Conservation (phyloP, 2,888 invertebrate genomes). For the Sinhomidia bicolor region DNA sequence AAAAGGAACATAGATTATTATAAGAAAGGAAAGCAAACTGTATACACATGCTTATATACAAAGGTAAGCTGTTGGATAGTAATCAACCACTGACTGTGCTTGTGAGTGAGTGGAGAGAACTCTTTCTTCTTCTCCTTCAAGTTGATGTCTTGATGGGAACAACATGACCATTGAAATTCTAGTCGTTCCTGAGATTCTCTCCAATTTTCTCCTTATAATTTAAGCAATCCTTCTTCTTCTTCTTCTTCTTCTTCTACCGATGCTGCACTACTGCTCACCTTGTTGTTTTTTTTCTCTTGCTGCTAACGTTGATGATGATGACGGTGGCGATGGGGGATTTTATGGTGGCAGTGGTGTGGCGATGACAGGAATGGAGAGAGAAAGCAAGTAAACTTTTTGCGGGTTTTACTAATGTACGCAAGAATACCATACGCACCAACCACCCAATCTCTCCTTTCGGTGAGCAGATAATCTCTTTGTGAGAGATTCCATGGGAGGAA, state of each 20-base stretch:
- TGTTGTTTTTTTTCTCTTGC: not conserved
- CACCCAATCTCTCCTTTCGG: conserved; percentile 54
- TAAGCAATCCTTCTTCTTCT: conserved; percentile 41
- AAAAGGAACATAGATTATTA: too few species aligned
- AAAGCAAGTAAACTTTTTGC: conserved; percentile 48
- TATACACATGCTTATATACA: too few species aligned
- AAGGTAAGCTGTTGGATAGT: conserved; percentile 25
- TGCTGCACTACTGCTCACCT: not conserved
- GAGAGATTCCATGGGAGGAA: conserved; percentile 51
- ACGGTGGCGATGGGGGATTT: not conserved
- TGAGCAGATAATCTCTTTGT: conserved; percentile 66
- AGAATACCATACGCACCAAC: too few species aligned
- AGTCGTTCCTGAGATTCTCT: conserved; percentile 39
- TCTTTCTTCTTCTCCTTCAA: too few species aligned
- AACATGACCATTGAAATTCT: conserved; percentile 53
- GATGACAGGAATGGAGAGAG: conserved; percentile 15
- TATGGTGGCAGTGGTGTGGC: not conserved
- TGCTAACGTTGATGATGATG: not conserved
- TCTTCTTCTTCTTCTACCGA: not conserved
- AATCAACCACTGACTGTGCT: conserved; percentile 44
- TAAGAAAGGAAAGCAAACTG: not conserved
- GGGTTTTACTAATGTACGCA: conserved; percentile 58
- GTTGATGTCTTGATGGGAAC: conserved; percentile 61
- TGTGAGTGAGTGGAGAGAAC: conserved; percentile 1
- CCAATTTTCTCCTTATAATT: conserved; percentile 56